Percentiles rank a stretch among this genome's conserved stretches.
phyloP scores from a whole-genome alignment of 2,113 vertebrate genomes.

The Chelonoidis abingdonii region DNA sequence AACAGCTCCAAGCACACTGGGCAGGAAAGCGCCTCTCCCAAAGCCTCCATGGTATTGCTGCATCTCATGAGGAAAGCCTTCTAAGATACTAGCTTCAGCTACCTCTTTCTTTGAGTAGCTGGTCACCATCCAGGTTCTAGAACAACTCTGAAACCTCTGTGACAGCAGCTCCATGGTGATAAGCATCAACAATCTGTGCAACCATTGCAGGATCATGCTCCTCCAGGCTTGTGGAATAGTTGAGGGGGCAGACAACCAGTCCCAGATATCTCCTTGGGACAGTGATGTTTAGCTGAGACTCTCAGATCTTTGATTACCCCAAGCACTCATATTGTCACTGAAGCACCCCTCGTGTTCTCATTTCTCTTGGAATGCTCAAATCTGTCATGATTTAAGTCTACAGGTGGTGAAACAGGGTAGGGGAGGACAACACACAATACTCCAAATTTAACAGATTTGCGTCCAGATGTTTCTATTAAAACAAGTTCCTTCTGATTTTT shows the following conservation, averaged over 20 bases:
- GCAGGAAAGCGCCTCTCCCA: slow-evolving; percentile 4
- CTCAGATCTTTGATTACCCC: not conserved
- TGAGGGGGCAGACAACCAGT: not conserved
- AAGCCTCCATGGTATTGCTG: not conserved
- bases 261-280: not conserved
- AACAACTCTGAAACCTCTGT: not conserved
- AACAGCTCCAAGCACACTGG: slow-evolving; percentile 43
- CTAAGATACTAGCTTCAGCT: not conserved
- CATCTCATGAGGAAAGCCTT: not conserved
- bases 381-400: not conserved
- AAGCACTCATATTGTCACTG: not conserved
- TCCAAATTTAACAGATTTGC: not conserved
- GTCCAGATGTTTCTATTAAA: not conserved
- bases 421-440: not conserved
- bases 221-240: not conserved
- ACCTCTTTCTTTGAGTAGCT: not conserved
- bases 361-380: not conserved
- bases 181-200: not conserved
- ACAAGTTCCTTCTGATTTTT: not conserved
- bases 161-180: not conserved
- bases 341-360: not conserved
- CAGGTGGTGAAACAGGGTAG: not conserved
- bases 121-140: not conserved
- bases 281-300: not conserved
- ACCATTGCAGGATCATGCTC: not conserved